phyloP scores from a whole-genome alignment of 2,113 vertebrate genomes.

The Paradoxurus hermaphroditus region DNA sequence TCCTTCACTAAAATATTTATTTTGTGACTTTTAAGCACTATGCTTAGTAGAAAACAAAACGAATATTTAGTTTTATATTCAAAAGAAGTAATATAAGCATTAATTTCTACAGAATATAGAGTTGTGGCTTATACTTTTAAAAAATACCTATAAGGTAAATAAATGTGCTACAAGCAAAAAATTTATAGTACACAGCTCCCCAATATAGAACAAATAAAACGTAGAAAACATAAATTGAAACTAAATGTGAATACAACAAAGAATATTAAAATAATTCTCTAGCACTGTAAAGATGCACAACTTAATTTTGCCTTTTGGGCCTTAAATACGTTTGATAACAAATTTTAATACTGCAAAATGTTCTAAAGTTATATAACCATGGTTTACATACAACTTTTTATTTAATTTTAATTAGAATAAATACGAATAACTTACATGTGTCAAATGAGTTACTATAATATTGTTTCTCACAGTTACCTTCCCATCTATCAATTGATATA shows the following conservation, averaged over 20 bases:
- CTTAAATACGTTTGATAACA: background rate
- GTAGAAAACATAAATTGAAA: background rate
- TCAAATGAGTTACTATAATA: constrained; percentile 95
- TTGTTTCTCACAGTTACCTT: constrained; percentile 94
- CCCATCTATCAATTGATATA: constrained; percentile 95
- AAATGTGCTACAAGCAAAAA: background rate
- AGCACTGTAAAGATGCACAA: background rate
- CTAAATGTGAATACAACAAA: background rate
- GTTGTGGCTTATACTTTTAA: background rate
- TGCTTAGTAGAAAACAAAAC: background rate
- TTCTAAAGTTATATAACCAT: background rate
- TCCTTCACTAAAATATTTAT: background rate
- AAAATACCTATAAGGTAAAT: background rate
- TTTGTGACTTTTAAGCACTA: background rate
- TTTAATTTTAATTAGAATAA: background rate
- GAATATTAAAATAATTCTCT: constrained; percentile 17
- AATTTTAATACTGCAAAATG: background rate
- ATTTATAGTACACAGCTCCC: background rate
- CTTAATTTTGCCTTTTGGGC: constrained; percentile 7
- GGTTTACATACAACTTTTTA: background rate
- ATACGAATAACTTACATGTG: constrained; percentile 87
- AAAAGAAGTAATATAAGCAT: background rate
- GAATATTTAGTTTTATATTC: background rate
- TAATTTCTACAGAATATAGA: background rate
- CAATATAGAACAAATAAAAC: background rate